phyloP scores from a whole-genome alignment of 2,797 vertebrate genomes.

The Halcyon leucocephala region DNA sequence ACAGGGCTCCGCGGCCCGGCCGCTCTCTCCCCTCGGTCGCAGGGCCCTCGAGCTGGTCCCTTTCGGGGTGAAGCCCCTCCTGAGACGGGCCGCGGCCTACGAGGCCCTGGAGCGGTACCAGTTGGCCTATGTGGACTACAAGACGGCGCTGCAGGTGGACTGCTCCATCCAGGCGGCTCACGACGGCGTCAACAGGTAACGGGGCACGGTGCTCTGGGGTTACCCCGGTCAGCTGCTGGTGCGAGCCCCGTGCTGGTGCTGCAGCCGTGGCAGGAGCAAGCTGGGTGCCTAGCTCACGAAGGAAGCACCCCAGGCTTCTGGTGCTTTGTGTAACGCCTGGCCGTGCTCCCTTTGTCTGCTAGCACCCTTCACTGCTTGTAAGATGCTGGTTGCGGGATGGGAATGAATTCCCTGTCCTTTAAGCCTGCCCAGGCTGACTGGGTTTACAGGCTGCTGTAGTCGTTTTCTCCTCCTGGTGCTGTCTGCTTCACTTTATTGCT shows the following conservation, averaged over 20 bases:
- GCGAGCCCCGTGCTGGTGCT: fast-evolving
- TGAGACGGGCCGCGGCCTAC: slow-evolving; percentile 88
- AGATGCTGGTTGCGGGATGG: neutral
- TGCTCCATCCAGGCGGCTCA: slow-evolving; percentile 84
- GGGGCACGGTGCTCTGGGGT: neutral
- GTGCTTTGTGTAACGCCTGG: neutral
- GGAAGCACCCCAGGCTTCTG: fast-evolving
- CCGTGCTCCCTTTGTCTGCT: fast-evolving
- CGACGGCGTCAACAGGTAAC: slow-evolving; percentile 91
- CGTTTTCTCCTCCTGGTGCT: neutral
- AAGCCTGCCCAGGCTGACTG: fast-evolving
- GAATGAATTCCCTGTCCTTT: fast-evolving
- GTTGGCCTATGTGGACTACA: slow-evolving; percentile 92
- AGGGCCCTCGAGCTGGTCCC: slow-evolving; percentile 85
- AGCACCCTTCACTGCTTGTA: fast-evolving
- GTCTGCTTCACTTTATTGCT: fast-evolving
- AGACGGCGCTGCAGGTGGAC: slow-evolving; percentile 89
- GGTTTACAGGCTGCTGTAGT: neutral
- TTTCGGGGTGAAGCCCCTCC: slow-evolving; percentile 89
- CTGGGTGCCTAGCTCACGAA: fast-evolving
- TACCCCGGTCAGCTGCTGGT: neutral
- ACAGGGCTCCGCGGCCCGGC: neutral
- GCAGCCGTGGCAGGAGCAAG: fast-evolving
- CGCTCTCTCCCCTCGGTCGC: neutral
- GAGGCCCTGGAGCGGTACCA: slow-evolving; percentile 90